Conservation (phyloP, 2,888 invertebrate genomes). For the Pandemis corylana region DNA sequence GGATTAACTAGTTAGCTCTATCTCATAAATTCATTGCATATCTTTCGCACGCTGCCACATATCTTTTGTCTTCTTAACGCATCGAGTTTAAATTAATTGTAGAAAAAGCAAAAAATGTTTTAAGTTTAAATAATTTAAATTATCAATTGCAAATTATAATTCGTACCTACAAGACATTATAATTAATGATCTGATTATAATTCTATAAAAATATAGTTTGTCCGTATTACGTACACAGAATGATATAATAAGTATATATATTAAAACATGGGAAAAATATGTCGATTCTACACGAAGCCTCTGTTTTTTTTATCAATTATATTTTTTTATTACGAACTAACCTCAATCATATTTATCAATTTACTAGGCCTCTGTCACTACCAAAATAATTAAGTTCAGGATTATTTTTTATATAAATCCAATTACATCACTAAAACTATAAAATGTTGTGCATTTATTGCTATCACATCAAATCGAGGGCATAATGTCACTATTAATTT, state of each 20-base stretch:
- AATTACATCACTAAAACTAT: not conserved
- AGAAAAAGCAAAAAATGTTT: not conserved
- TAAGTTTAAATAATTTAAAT: too few species aligned
- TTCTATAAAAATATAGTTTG: conserved; percentile 21
- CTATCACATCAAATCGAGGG: not conserved
- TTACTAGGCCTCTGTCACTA: not conserved
- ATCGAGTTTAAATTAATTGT: too few species aligned
- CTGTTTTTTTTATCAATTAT: not conserved
- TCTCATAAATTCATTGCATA: too few species aligned
- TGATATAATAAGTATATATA: not conserved
- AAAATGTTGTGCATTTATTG: not conserved
- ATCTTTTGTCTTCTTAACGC: too few species aligned
- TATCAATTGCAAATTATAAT: not conserved
- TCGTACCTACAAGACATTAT: not conserved
- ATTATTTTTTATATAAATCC: not conserved
- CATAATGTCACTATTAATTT: not conserved
- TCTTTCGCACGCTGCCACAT: too few species aligned
- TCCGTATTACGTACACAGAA: conserved; percentile 1
- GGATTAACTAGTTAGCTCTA: too few species aligned
- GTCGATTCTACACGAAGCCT: not conserved
- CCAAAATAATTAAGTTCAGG: not conserved
- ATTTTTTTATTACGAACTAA: too few species aligned
- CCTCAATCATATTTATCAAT: not conserved
- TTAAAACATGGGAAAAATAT: not conserved
- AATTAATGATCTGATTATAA: not conserved